phyloP scores from a whole-genome alignment of 2,888 invertebrate species.

The Phaedon cochleariae region DNA sequence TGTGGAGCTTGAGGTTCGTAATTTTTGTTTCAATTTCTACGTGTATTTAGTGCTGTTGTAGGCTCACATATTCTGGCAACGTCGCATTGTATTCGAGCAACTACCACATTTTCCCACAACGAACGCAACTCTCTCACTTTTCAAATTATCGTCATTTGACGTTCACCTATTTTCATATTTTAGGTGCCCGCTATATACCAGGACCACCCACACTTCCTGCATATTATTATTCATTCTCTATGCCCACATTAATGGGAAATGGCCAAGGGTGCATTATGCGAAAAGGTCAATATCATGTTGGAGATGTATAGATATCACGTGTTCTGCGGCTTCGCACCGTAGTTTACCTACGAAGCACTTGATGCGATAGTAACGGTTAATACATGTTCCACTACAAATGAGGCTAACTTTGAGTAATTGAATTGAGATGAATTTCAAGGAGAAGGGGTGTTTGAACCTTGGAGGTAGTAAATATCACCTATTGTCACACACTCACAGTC shows the following conservation, averaged over 20 bases:
- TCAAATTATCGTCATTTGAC: conserved; percentile 15
- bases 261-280: background rate
- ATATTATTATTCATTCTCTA: conserved; percentile 1
- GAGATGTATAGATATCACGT: background rate
- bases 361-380: too few relatives aligned
- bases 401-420: too few relatives aligned
- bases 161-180: conserved; percentile 12
- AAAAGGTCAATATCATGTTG: background rate
- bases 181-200: background rate
- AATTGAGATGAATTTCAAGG: too few relatives aligned
- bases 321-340: too few relatives aligned
- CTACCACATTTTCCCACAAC: conserved; percentile 20
- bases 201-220: conserved; percentile 12
- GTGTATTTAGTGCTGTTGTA: too few relatives aligned
- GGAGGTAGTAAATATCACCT: too few relatives aligned
- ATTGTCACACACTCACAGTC: too few relatives aligned
- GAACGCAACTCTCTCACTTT: background rate
- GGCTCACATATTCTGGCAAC: conserved; percentile 5
- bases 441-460: too few relatives aligned
- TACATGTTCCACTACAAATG: too few relatives aligned
- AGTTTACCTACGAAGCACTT: too few relatives aligned
- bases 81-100: background rate
- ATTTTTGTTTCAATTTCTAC: too few relatives aligned
- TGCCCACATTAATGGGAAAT: background rate
- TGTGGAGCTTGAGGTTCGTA: too few relatives aligned